Percentiles rank a stretch among this genome's conserved stretches.
Evolutionary conservation across 1,140 invertebrate genomes (phyloP).

Genomic region (Solenopsis fugax): DNA sequence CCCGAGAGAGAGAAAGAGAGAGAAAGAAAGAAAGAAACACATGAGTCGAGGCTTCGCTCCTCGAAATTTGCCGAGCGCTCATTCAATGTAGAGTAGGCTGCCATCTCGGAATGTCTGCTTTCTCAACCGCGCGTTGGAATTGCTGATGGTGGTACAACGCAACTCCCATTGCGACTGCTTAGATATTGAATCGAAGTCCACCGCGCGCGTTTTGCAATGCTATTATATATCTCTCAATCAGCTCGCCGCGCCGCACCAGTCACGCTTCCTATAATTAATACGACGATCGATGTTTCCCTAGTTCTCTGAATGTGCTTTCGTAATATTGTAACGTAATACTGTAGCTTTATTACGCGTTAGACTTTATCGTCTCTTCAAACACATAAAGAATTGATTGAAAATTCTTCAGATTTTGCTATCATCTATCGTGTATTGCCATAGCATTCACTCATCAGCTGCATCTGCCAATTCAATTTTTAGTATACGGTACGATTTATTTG

Average conservation of each 20-base stretch:
- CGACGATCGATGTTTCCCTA: neutral
- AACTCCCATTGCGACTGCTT: conserved; percentile 14
- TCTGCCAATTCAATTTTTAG: neutral
- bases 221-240: conserved; percentile 44
- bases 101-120: conserved; percentile 58
- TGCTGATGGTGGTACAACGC: conserved; percentile 36
- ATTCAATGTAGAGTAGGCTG: conserved; percentile 63
- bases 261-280: conserved; percentile 46
- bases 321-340: neutral
- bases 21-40: neutral
- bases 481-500: neutral
- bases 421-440: neutral
- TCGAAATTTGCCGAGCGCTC: conserved; percentile 34
- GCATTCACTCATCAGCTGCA: neutral
- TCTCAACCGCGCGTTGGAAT: conserved; percentile 50
- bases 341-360: too few relatives aligned
- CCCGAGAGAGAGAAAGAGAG: neutral
- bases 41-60: neutral
- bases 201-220: conserved; percentile 44
- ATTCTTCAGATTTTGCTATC: neutral
- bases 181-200: conserved; percentile 48
- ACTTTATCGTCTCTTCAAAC: neutral
- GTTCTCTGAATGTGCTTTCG: neutral
- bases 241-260: neutral
- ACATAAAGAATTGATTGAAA: neutral